phyloP scores from a whole-genome alignment of 2,113 vertebrate genomes.

The Tringa solitaria region DNA sequence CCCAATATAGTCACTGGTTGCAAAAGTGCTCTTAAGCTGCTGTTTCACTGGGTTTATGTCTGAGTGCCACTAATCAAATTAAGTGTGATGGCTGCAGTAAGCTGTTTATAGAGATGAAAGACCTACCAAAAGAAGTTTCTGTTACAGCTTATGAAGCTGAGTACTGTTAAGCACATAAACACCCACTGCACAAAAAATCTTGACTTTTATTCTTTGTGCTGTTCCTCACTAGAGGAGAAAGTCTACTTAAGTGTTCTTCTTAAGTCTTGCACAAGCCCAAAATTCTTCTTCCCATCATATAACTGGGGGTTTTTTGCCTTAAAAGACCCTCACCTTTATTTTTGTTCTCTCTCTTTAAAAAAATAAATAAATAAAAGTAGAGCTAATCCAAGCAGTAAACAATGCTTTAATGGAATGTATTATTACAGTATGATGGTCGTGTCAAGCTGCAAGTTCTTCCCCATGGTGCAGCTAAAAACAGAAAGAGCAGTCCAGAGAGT shows the following conservation, averaged over 20 bases:
- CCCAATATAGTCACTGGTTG: conserved; percentile 20
- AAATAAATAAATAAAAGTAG: not conserved
- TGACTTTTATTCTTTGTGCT: conserved; percentile 30
- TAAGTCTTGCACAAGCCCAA: not conserved
- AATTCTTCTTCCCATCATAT: not conserved
- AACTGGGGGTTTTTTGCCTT: not conserved
- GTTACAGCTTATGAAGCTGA: conserved; percentile 31
- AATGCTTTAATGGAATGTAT: not conserved
- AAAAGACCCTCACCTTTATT: not conserved
- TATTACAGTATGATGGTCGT: not conserved
- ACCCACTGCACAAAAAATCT: not conserved
- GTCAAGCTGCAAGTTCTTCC: not conserved
- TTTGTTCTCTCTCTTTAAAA: not conserved
- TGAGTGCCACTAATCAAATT: conserved; percentile 65
- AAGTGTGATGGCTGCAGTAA: conserved; percentile 63
- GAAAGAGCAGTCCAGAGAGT: not conserved
- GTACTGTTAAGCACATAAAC: conserved; percentile 44
- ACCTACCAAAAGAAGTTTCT: conserved; percentile 48
- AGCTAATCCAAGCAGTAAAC: not conserved
- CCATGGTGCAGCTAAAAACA: not conserved
- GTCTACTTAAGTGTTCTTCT: not conserved
- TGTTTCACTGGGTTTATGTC: conserved; percentile 36
- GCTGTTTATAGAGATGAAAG: conserved; percentile 67
- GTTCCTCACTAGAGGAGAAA: not conserved
- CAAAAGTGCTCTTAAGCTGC: conserved; percentile 49